Conservation (phyloP, 2,797 vertebrate species). For the Loriculus beryllinus region DNA sequence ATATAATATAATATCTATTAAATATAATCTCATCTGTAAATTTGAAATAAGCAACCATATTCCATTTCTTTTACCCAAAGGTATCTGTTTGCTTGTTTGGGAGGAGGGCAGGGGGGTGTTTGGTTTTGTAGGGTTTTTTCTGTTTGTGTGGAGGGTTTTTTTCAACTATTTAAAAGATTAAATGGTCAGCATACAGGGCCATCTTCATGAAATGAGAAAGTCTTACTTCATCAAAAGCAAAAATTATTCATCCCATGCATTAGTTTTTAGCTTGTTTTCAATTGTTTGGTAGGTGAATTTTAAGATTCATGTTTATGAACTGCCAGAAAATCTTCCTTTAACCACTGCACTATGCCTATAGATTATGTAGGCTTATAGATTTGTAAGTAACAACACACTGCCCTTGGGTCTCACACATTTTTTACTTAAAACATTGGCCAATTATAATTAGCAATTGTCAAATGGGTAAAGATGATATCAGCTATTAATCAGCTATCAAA, state of each 20-base stretch:
- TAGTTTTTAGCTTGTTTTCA: neutral
- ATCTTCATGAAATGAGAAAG: neutral
- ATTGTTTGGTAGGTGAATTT: neutral
- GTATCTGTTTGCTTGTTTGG: neutral
- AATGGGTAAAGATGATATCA: neutral
- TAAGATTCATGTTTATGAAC: neutral
- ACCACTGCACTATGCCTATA: accelerated
- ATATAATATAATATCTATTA: too few relatives aligned
- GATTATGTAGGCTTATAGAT: accelerated
- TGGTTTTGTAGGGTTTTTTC: accelerated
- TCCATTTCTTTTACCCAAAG: neutral
- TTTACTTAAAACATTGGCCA: neutral
- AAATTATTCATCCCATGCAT: too few relatives aligned
- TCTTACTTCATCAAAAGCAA: neutral
- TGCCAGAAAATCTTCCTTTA: neutral
- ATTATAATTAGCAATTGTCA: neutral
- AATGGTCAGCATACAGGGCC: neutral
- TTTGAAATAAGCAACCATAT: neutral
- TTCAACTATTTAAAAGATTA: neutral
- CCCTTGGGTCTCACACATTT: neutral
- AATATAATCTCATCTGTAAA: neutral
- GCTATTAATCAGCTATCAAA: neutral
- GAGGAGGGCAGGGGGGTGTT: accelerated
- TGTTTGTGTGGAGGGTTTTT: neutral
- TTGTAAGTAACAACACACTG: neutral